These are phyloP conservation scores for Chrysina gloriosa DNA, from an alignment of 2,888 invertebrate species.

Conservation along the genomic window DNA sequence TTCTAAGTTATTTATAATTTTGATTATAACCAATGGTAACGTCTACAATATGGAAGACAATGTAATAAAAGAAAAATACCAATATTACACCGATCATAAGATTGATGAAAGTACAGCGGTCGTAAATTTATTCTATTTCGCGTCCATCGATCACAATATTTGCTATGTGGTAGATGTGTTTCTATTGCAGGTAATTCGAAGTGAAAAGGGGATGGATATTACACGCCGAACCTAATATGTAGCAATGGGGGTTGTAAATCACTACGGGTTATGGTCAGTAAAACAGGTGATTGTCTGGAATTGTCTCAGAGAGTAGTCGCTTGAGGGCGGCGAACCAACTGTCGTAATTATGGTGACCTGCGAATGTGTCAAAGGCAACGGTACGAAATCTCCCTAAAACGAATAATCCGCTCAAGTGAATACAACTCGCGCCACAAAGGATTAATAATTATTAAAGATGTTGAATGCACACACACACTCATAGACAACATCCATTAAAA, in stretches of 20 bases:
- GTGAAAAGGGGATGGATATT: constrained; percentile 36
- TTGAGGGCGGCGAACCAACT: constrained; percentile 44
- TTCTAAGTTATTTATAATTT: no score
- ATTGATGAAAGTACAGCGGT: neutral
- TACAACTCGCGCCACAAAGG: constrained; percentile 41
- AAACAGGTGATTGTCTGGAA: constrained; percentile 59
- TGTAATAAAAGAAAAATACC: no score
- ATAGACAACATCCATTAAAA: constrained; percentile 35
- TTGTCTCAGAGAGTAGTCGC: constrained; percentile 56
- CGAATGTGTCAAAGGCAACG: constrained; percentile 54
- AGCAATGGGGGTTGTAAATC: constrained; percentile 49
- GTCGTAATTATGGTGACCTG: constrained; percentile 56
- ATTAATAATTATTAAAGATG: constrained; percentile 43
- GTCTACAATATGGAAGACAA: no score
- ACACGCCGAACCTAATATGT: constrained; percentile 37
- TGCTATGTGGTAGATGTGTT: constrained; percentile 22
- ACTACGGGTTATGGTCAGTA: constrained; percentile 57
- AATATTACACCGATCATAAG: neutral
- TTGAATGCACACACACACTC: constrained; percentile 40
- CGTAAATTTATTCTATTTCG: constrained; percentile 28
- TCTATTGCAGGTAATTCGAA: constrained; percentile 36
- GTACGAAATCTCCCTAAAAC: constrained; percentile 33
- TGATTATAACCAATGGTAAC: no score
- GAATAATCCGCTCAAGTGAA: constrained; percentile 43
- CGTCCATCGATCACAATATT: constrained; percentile 26